Evolutionary conservation across 92 coral and sea anemone species (phyloP).

Genomic region (Bergia puertoricense): DNA sequence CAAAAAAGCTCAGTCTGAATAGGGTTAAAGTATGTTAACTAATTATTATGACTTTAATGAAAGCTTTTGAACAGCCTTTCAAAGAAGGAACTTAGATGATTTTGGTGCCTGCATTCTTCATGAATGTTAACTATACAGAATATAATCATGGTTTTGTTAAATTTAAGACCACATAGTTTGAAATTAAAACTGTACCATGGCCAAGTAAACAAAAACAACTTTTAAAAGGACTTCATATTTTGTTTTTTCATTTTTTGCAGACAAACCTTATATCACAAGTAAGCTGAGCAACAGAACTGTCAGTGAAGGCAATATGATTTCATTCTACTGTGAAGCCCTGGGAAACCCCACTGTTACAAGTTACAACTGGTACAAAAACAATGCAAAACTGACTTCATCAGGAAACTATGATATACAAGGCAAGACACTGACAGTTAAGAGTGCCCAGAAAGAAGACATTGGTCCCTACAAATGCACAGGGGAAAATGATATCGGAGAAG

Average conservation of each 20-base stretch:
- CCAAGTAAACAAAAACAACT: background rate
- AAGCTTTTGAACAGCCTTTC: no score
- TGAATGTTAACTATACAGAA: no score
- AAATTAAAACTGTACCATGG: no score
- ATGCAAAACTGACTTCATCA: background rate
- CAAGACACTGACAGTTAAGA: background rate
- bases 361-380: slow-evolving; percentile 19
- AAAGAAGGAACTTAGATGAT: no score
- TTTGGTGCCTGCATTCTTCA: no score
- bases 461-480: slow-evolving; percentile 24
- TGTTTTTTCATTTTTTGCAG: background rate
- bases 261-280: slow-evolving; percentile 10
- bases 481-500: background rate
- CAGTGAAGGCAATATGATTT: background rate
- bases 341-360: background rate
- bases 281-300: slow-evolving; percentile 1
- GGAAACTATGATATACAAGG: slow-evolving; percentile 25
- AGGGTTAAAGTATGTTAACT: no score
- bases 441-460: slow-evolving; percentile 23
- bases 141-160: no score
- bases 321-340: slow-evolving; percentile 1
- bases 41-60: no score
- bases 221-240: background rate
- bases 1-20: no score
- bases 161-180: background rate